Evolutionary conservation across 2,888 invertebrate species (phyloP), one percentile per base, ranked within the genome.

Genomic region (Leucophenga maculata): DNA sequence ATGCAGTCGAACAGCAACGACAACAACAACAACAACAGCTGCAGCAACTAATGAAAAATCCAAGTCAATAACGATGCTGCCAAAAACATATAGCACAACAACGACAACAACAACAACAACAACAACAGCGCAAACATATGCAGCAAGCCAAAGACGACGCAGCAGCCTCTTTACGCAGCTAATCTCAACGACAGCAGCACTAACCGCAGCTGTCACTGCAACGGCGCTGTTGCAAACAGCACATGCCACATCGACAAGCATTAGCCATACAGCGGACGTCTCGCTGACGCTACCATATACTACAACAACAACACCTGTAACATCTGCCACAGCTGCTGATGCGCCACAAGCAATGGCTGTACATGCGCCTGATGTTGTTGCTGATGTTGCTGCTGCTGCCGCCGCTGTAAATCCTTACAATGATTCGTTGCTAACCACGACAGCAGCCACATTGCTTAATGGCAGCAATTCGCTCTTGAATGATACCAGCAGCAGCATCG

Each of bases 391-490:
- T 70, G 65, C 74, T 1, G 68, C 46, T 50, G 16, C 31, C 14
- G 11, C 31, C 31, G 69, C 26, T 69, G 52, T 9, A 3, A 20
- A 18, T 14, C 26, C 68, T n/a, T 65, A 57, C 70, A 70, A 13
- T 70, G 78, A 73, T 80, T 75, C 82, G 50, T 66, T 74, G 70
- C 79, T 77, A 64, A 77, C 73, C 72, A 75, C 82, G 71, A 74
- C 79, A 32, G 52, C 73, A 62, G 73, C 77, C 11, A 73, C 74
- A 32, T 67, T 70, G 44, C 73, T 67, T 60, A 86, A 84, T 67
- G 75, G 76, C 18, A 85, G 73, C 50, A 64, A 65, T 26, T 16
- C 76, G 3, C 57, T 77, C 50, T 64, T 76, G 50, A 75, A 76
- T 0, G 72, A 69, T 32, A 71, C 70, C 32, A 64, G 64, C 2